Base-by-base conservation (phyloP, 1,140 invertebrate genomes). In the Ceratina calcarata region DNA sequence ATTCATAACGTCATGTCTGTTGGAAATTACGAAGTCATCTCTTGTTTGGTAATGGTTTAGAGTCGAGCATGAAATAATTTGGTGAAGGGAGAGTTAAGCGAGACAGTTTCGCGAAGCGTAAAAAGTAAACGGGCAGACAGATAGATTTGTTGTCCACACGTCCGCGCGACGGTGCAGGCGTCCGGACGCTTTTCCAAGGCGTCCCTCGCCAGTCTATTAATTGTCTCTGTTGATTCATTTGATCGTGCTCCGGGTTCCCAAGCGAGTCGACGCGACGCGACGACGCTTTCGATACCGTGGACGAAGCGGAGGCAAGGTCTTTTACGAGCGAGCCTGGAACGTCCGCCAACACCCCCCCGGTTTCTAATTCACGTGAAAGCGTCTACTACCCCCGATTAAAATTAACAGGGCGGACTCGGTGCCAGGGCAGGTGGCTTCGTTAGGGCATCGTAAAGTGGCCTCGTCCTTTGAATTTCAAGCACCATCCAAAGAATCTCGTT, bases 141-240 rank as follows among this genome's bases (percentile, higher is more conserved):
- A 86, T 79, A 86, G 83, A 85, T 86, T 78, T 80, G 84, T 82
- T 82, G 83, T 82, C 58, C 79, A 70, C 79, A 85, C 71, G 67
- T 77, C 66, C 61, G 71, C 69, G 55, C 45, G 74, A 75, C 84
- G 84, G 82, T 83, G 85, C 84, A 81, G 82, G 81, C 72, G 81
- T 76, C 64, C 64, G 60, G 83, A 86, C 81, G 81, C 75, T 86
- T 72, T 78, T 73, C 82, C 86, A 80, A 81, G 81, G 84, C 82
- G 76, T 78, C 75, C 37, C 84, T 85, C 75, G 82, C 76, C 58
- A 70, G 80, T 88, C 91, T 92, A 92, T 91, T 92, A 92, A 92
- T 91, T 92, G 91, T 92, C 90, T 92, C 89, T 92, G 91, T 92
- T 91, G 91, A 91, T 92, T 92, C 91, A 91, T 91, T 91, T 90